A percentile compares a stretch with the other conserved stretches of the same genome.
Evolutionary conservation across 2,888 invertebrate genomes (phyloP).

Genomic region (Melanotus villosus): DNA sequence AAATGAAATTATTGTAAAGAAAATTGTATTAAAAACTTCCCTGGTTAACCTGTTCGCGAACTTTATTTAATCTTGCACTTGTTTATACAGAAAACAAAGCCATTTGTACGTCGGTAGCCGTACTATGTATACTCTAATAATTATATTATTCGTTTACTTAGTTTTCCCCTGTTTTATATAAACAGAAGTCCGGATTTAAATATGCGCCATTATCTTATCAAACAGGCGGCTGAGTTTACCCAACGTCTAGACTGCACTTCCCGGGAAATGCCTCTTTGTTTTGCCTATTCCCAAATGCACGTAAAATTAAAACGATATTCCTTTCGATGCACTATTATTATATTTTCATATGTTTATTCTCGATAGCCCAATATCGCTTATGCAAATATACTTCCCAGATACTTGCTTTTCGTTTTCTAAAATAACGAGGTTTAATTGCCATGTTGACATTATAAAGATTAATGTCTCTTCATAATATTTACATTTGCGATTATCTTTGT

Average conservation of each 20-base stretch:
- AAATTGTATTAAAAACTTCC: too few species aligned
- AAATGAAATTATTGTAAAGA: too few species aligned
- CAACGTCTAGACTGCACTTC: slow-evolving; percentile 40
- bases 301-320: neutral
- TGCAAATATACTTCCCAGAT: neutral
- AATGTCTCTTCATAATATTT: neutral
- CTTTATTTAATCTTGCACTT: neutral
- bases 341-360: neutral
- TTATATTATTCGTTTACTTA: slow-evolving; percentile 12
- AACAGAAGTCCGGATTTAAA: slow-evolving; percentile 27
- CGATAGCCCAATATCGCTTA: slow-evolving; percentile 10
- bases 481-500: slow-evolving; percentile 10
- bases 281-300: slow-evolving; percentile 15
- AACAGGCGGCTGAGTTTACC: slow-evolving; percentile 36
- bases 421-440: slow-evolving; percentile 1
- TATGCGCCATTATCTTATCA: slow-evolving; percentile 39
- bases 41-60: too few species aligned
- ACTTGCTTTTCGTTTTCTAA: neutral
- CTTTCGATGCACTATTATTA: neutral
- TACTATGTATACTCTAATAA: neutral
- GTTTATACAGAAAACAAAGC: slow-evolving; percentile 13
- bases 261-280: slow-evolving; percentile 34
- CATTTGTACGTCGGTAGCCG: neutral
- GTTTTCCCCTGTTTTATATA: slow-evolving; percentile 19
- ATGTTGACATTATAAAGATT: slow-evolving; percentile 7